Base-by-base conservation (phyloP, 2,888 invertebrate genomes). In the Eudemis profundana region DNA sequence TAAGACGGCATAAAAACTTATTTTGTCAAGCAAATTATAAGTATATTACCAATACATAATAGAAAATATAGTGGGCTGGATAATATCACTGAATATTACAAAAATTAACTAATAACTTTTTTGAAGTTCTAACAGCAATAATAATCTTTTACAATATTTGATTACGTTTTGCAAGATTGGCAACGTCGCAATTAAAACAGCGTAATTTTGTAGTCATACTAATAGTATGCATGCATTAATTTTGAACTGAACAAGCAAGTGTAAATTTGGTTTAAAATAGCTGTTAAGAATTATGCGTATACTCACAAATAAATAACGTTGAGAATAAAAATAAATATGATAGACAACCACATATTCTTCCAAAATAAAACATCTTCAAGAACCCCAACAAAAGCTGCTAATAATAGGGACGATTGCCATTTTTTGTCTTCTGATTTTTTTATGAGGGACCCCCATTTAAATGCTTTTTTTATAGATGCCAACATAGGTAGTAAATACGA, bases 311-410 rank as follows among this genome's bases (percentile, higher is more conserved):
- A 85, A 66, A 87, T 57, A 42, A 85, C 27, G 76, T 87, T 84
- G 66, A 86, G 66, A 73, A 84, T 68, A 67, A 81, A 72, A 69
- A 89, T 82, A 75, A 87, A 87, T 56, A 82, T 73, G 57, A 89
- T 72, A 68, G 91, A 86, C 36, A 87, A 68, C 88, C 89, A 90
- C 76, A 81, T 78, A 72, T 83, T 85, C 73, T 80, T 87, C 91
- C 91, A 92, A 79, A 89, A 84, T 73, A 92, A 79, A 74, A 88
- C 76, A 81, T 91, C 87, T 79, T 92, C 89, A 77, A 90, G 78
- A 74, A 86, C 66, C 69, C 84, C 85, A 74, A 84, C 76, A 73
- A 85, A 80, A 69, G 82, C 78, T 62, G 78, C 71, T 63, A 87
- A 67, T 69, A 90, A 68, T 66, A 84, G 74, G 15, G 85, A 86